These are phyloP conservation scores for Fringilla coelebs DNA, from an alignment of 2,797 vertebrate genomes.

Conservation along the genomic window DNA sequence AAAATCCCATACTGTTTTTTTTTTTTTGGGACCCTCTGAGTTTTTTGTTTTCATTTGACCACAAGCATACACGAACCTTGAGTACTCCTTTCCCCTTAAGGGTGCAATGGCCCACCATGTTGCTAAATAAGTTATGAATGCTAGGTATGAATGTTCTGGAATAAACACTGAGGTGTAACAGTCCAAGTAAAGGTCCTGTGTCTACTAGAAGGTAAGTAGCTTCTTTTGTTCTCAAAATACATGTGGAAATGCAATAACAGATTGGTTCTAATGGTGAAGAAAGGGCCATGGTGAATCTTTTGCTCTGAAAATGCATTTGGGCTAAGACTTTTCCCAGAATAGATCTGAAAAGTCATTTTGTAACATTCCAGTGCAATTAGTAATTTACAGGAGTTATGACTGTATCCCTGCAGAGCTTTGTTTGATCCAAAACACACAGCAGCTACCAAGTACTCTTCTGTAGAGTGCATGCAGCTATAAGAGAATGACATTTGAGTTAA, in stretches of 20 bases:
- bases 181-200: background rate
- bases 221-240: background rate
- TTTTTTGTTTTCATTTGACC: background rate
- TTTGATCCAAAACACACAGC: slow-evolving; percentile 71
- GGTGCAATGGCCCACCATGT: background rate
- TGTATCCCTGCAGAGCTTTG: slow-evolving; percentile 63
- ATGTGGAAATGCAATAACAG: background rate
- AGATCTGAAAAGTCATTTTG: slow-evolving; percentile 2
- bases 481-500: slow-evolving; percentile 71
- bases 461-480: slow-evolving; percentile 52
- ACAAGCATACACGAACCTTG: background rate
- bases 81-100: background rate
- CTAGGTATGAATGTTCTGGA: background rate
- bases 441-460: slow-evolving; percentile 66
- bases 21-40: background rate
- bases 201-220: background rate
- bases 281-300: background rate
- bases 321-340: background rate
- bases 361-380: slow-evolving; percentile 33
- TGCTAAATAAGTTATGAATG: background rate
- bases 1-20: accelerated
- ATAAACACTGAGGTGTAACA: background rate
- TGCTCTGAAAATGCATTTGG: background rate
- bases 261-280: background rate
- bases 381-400: slow-evolving; percentile 52